These are phyloP conservation scores for Polypedilum pembai DNA, from an alignment of 1,140 invertebrate species.

Conservation along the genomic window DNA sequence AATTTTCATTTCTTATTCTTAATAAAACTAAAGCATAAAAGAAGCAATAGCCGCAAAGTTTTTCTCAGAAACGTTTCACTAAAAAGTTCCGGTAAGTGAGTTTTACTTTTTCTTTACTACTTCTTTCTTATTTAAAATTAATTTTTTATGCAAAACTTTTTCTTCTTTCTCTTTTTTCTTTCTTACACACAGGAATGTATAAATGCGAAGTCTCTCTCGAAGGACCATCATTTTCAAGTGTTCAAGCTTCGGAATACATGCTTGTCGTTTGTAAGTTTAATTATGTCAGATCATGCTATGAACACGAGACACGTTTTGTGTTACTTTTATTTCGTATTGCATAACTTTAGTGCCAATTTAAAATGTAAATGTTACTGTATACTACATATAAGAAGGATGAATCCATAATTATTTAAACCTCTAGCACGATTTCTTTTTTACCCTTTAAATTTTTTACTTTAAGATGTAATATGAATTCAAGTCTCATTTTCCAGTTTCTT, in stretches of 20 bases:
- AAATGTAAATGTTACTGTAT: no score
- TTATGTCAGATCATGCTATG: conserved; percentile 21
- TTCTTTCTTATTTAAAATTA: neutral
- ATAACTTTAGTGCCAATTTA: neutral
- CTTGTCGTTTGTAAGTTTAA: conserved; percentile 61
- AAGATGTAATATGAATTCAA: no score
- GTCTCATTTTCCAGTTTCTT: neutral
- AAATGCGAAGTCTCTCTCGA: conserved; percentile 72
- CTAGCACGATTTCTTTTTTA: no score
- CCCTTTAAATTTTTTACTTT: no score
- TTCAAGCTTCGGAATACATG: conserved; percentile 58
- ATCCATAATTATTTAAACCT: no score
- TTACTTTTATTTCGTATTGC: neutral
- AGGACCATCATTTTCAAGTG: conserved; percentile 60
- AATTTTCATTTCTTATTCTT: neutral
- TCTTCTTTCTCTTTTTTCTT: neutral
- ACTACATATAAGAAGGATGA: no score
- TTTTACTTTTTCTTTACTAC: neutral
- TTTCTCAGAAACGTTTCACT: conserved; percentile 54
- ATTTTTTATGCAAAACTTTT: neutral
- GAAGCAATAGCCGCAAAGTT: conserved; percentile 54
- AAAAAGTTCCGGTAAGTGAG: conserved; percentile 42
- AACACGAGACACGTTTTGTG: neutral
- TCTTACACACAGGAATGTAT: conserved; percentile 54
- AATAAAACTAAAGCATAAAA: conserved; percentile 45